Conservation (phyloP, 2,113 vertebrate species). For the Cricetomys ansorgei region DNA sequence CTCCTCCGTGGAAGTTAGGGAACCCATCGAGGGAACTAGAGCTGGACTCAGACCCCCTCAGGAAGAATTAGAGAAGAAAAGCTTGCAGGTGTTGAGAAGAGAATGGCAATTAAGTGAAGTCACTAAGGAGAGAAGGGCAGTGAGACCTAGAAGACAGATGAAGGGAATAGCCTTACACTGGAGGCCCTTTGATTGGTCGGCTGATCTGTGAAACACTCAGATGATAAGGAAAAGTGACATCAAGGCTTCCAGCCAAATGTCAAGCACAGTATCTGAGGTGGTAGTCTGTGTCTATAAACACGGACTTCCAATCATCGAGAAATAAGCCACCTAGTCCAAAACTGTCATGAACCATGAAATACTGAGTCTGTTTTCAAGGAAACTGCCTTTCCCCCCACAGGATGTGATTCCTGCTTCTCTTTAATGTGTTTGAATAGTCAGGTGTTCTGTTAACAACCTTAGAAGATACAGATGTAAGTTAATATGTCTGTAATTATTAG, state of each 20-base stretch:
- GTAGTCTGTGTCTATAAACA: not conserved
- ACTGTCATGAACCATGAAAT: not conserved
- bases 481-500: slow-evolving; percentile 63
- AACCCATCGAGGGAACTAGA: no score
- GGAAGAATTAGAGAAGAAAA: not conserved
- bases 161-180: not conserved
- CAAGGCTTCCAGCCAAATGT: not conserved
- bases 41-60: no score
- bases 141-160: not conserved
- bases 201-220: not conserved
- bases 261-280: not conserved
- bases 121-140: not conserved
- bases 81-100: not conserved
- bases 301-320: slow-evolving; percentile 15
- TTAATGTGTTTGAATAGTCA: slow-evolving; percentile 31
- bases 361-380: not conserved
- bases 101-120: not conserved
- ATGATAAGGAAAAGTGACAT: not conserved
- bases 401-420: not conserved
- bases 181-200: not conserved
- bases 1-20: no score
- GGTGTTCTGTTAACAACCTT: slow-evolving; percentile 61
- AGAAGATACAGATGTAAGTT: slow-evolving; percentile 48
- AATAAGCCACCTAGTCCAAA: slow-evolving; percentile 29
- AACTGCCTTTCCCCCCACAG: not conserved